These are phyloP conservation scores for Protonemura montana DNA, from an alignment of 2,888 invertebrate genomes.

Conservation along the genomic window DNA sequence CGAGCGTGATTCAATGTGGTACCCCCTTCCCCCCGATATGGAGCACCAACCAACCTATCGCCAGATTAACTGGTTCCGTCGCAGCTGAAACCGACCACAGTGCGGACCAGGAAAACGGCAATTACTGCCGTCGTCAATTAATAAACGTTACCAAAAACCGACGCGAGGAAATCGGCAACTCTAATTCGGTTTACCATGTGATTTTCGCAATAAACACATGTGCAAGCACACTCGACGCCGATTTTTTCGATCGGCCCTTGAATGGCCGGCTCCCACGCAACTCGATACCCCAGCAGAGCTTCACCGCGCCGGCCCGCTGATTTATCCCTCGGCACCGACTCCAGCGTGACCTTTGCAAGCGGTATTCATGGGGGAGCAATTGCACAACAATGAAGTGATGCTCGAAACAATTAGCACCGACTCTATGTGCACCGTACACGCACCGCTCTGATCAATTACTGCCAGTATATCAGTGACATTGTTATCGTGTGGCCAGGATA, in stretches of 20 bases:
- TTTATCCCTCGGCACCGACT: not conserved
- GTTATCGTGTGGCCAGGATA: not conserved
- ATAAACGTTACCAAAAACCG: not conserved
- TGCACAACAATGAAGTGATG: not conserved
- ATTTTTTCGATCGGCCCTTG: not conserved
- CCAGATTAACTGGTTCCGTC: not conserved
- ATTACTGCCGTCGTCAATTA: not conserved
- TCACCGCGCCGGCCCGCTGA: not conserved
- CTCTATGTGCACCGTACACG: not conserved
- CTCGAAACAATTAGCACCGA: not conserved
- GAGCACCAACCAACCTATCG: not conserved
- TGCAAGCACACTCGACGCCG: not conserved
- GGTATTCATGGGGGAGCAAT: not conserved
- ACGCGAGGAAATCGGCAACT: not conserved
- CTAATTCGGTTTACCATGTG: not conserved
- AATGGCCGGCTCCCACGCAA: not conserved
- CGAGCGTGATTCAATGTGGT: not conserved
- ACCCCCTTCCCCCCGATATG: too few species aligned
- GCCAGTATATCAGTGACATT: not conserved
- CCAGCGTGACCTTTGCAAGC: not conserved
- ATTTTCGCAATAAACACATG: not conserved
- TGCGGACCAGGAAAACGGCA: not conserved
- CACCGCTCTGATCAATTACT: not conserved
- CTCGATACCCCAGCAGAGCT: not conserved
- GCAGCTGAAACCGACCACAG: not conserved